Conservation (phyloP, 2,888 invertebrate genomes). For the Volucella inanis region DNA sequence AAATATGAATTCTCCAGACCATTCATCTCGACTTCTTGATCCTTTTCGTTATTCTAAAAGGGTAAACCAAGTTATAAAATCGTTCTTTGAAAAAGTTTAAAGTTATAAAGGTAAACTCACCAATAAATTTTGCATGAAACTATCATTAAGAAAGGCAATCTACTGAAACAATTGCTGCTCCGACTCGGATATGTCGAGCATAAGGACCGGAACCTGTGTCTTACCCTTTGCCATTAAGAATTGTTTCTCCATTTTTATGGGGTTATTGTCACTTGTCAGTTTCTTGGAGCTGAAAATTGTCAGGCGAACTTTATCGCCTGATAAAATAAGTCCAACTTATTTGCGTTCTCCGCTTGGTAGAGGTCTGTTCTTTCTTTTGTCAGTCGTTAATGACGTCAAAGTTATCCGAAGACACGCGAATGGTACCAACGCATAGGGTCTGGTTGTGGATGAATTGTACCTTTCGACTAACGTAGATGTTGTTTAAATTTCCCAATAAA, state of each 20-base stretch:
- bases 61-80: background rate
- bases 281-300: conserved; percentile 1
- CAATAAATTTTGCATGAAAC: background rate
- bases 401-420: too few relatives aligned
- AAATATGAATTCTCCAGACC: conserved; percentile 76
- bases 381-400: background rate
- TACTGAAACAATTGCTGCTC: background rate
- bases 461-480: too few relatives aligned
- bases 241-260: background rate
- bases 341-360: background rate
- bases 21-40: conserved; percentile 1
- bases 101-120: background rate
- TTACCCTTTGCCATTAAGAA: conserved; percentile 2
- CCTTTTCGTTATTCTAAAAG: conserved; percentile 32
- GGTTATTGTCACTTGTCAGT: background rate
- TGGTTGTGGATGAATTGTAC: too few relatives aligned
- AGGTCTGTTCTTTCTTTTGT: background rate
- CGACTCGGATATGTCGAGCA: conserved; percentile 9
- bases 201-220: background rate
- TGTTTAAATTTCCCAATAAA: too few relatives aligned
- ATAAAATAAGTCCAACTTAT: background rate
- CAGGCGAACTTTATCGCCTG: background rate
- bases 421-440: too few relatives aligned
- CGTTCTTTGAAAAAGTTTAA: background rate
- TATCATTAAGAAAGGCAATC: background rate